Base-by-base conservation (phyloP, 2,797 vertebrate genomes). In the Percopsis omiscomaycus region DNA sequence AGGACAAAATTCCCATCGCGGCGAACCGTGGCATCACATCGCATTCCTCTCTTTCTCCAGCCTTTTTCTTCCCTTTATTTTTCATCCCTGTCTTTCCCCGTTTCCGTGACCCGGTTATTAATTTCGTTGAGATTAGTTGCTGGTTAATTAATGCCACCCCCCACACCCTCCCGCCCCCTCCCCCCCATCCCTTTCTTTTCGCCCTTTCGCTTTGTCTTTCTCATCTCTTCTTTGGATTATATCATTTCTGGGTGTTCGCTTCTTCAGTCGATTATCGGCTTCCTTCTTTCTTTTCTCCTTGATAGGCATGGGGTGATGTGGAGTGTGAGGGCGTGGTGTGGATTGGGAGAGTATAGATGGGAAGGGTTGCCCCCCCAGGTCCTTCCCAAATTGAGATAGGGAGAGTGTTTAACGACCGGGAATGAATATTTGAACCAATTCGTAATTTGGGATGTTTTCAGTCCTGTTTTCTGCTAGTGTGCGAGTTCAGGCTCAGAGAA, bases 1-100 rank as follows among this genome's bases (percentile, higher is more conserved):
- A 75, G 78, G 61, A 80, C 86, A 69, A 81, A 83, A 91, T 92
- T 92, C 90, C 89, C 92, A 92, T 90, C 89, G 69, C 74, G 6
- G 64, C 54, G 72, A 74, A 59, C 79, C 51, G 67, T 81, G 78
- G 82, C 88, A 76, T 87, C 87, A 65, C 74, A 86, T 83, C 74
- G 70, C 81, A 85, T 79, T 86, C 82, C 62, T 37, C 61, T 71
- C 59, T 61, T 60, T 65, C 59, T 53, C 48, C 4, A 30, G 58
- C 58, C 29, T 55, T 48, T 61, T 68, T 69, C 66, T 61, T 77
- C 22, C 59, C 55, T 52, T 69, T 52, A 50, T 64, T 66, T 83
- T 86, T 81, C 73, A 80, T 79, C 79, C 79, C 64, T 52, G 68
- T 68, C 79, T 66, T 79, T 78, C 76, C 74, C 80, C 79, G 73